Evolutionary conservation across 1,140 invertebrate species (phyloP).

Genomic region (Lasioglossum albipes): DNA sequence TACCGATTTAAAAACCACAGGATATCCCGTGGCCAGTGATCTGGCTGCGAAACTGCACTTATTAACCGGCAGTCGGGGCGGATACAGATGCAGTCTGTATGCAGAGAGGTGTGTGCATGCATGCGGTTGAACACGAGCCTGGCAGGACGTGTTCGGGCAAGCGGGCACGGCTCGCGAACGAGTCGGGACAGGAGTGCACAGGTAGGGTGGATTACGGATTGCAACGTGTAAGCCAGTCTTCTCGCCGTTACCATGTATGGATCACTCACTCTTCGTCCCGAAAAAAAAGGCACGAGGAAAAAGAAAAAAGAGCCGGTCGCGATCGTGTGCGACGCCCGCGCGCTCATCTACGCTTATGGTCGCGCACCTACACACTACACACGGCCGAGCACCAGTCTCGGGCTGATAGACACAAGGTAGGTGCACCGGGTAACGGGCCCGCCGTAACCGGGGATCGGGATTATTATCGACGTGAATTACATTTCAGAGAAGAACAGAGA

Average conservation of each 20-base stretch:
- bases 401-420: slow-evolving; percentile 35
- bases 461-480: slow-evolving; percentile 43
- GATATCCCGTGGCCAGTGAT: no score
- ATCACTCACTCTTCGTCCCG: slow-evolving; percentile 60
- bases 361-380: background rate
- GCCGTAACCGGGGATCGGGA: slow-evolving; percentile 35
- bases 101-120: background rate
- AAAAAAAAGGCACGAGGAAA: slow-evolving; percentile 19
- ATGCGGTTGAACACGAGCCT: background rate
- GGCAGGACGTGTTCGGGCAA: background rate
- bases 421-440: slow-evolving; percentile 31
- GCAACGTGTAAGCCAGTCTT: slow-evolving; percentile 57
- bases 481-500: background rate
- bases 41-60: no score
- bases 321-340: slow-evolving; percentile 42
- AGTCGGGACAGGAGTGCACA: slow-evolving; percentile 23
- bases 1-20: no score
- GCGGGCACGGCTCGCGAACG: background rate
- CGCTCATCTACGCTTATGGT: background rate
- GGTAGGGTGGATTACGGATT: slow-evolving; percentile 52
- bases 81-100: no score
- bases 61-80: no score
- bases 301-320: slow-evolving; percentile 11
- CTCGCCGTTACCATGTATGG: slow-evolving; percentile 69
- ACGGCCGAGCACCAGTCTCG: background rate